These are phyloP conservation scores for Pachypeltis micranthus DNA, from an alignment of 1,140 invertebrate genomes.

Conservation along the genomic window DNA sequence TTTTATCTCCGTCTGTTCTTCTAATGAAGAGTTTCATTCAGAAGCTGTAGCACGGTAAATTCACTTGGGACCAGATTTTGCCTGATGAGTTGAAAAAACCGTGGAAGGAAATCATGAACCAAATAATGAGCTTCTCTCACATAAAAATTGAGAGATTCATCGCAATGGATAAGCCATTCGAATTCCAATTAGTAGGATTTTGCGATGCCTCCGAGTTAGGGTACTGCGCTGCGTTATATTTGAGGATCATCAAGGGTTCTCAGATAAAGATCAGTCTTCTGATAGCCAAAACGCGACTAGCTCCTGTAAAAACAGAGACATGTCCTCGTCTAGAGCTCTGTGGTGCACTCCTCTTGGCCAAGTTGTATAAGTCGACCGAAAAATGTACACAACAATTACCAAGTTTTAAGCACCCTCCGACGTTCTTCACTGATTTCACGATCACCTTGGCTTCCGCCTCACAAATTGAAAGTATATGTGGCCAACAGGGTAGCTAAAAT, in stretches of 20 bases:
- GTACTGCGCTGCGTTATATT: conserved; percentile 35
- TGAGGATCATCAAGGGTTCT: conserved; percentile 15
- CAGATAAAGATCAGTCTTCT: conserved; percentile 21
- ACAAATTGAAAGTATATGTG: conserved; percentile 26
- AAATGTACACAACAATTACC: too few species aligned
- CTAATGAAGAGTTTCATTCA: too few species aligned
- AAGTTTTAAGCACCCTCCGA: background rate
- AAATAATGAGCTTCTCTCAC: too few species aligned
- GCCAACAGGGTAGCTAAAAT: conserved; percentile 33
- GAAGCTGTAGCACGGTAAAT: too few species aligned
- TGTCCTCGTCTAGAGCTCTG: conserved; percentile 32
- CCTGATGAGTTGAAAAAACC: too few species aligned
- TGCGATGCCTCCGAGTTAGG: conserved; percentile 32
- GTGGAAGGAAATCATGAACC: too few species aligned
- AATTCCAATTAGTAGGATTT: conserved; percentile 31
- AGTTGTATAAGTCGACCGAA: conserved; percentile 26
- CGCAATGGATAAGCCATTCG: background rate
- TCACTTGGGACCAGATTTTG: too few species aligned
- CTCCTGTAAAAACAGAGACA: conserved; percentile 30
- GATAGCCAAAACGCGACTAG: conserved; percentile 32
- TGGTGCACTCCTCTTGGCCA: conserved; percentile 28
- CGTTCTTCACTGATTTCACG: conserved; percentile 24
- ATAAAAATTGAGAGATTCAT: too few species aligned
- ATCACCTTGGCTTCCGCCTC: conserved; percentile 16
- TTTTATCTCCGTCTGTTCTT: too few species aligned